Percentiles rank a stretch among this genome's conserved stretches.
Evolutionary conservation across 1,140 invertebrate species (phyloP).

Genomic region (Amyelois transitella): DNA sequence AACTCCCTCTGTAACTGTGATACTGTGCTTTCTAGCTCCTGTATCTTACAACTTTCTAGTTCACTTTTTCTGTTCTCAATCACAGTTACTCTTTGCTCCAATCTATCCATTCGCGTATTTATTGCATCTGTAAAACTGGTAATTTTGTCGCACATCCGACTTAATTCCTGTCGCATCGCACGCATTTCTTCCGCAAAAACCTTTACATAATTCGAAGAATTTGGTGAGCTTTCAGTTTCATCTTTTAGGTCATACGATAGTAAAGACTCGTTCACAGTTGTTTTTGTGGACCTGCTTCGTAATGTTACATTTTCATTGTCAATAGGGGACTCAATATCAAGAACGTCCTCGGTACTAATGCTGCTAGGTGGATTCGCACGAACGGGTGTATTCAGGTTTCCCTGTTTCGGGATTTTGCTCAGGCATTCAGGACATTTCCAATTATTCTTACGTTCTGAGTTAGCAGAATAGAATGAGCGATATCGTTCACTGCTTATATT

Average conservation of each 20-base stretch:
- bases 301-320: not conserved
- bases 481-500: not conserved
- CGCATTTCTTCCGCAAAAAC: no score
- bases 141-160: no score
- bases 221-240: no score
- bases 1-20: not conserved
- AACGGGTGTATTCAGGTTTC: slow-evolving; percentile 18
- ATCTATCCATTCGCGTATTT: no score
- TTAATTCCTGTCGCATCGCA: no score
- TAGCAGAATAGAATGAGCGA: not conserved
- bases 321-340: not conserved
- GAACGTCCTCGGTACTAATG: no score
- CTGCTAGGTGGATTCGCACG: not conserved
- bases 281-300: not conserved
- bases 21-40: not conserved
- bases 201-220: no score
- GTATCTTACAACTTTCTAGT: no score
- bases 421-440: slow-evolving; percentile 18
- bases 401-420: slow-evolving; percentile 15
- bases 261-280: not conserved
- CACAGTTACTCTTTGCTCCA: no score
- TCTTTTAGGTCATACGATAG: no score
- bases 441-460: slow-evolving; percentile 2
- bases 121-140: no score
- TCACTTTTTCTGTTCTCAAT: no score